These are phyloP conservation scores for Phyllotis vaccarum DNA, from an alignment of 2,797 vertebrate genomes.

Conservation along the genomic window DNA sequence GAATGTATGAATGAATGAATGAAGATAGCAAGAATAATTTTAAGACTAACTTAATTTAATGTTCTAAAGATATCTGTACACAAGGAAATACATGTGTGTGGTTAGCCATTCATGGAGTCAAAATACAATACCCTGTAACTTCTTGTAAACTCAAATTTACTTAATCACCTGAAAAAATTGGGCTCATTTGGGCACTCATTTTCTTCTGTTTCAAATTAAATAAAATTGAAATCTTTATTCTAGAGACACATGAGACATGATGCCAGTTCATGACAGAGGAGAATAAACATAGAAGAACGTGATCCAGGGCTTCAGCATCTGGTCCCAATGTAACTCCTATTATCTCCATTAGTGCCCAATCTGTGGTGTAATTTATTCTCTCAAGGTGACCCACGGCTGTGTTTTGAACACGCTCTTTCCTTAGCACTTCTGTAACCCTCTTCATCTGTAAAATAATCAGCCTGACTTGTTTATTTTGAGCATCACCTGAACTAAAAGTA, in stretches of 20 bases:
- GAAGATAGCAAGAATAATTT: not conserved
- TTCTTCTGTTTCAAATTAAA: not conserved
- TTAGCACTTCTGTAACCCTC: not conserved
- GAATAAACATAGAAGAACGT: not conserved
- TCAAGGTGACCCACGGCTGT: not conserved
- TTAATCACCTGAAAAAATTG: not conserved
- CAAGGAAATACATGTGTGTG: not conserved
- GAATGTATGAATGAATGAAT: not conserved
- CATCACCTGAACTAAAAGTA: fast-evolving
- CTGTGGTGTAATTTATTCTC: not conserved
- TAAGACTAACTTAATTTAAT: not conserved
- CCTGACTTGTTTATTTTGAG: not conserved
- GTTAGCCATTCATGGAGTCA: not conserved
- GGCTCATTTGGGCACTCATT: not conserved
- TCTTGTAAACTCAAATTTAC: not conserved
- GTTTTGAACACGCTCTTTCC: not conserved
- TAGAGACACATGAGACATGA: not conserved
- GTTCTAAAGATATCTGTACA: not conserved
- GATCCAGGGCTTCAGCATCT: not conserved
- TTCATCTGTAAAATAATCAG: not conserved
- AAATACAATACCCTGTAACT: not conserved
- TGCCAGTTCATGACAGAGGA: not conserved
- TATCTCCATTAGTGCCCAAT: not conserved
- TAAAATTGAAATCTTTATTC: not conserved
- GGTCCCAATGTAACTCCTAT: not conserved